Percentiles rank a stretch among this genome's conserved stretches.
phyloP scores from a whole-genome alignment of 2,797 vertebrate species.

The Neoniphon sammara region DNA sequence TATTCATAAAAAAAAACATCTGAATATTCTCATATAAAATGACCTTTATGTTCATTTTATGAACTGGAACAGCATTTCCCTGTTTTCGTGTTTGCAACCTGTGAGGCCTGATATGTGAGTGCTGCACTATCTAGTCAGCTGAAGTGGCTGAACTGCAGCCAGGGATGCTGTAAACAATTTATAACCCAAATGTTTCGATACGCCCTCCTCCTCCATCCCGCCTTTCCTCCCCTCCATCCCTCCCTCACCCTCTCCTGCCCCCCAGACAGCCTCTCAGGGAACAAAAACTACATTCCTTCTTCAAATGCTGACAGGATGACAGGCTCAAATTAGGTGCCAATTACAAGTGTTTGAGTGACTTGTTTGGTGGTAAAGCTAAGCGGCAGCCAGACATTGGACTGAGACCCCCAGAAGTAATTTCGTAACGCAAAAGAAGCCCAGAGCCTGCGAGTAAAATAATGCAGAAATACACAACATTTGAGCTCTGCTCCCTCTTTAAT shows the following conservation, averaged over 20 bases:
- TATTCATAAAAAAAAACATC: no score
- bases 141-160: constrained; percentile 8
- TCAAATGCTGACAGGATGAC: constrained; percentile 69
- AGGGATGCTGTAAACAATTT: constrained; percentile 21
- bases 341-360: constrained; percentile 74
- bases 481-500: constrained; percentile 49
- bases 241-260: constrained; percentile 12
- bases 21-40: neutral
- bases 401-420: constrained; percentile 79
- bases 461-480: constrained; percentile 54
- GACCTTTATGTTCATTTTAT: neutral
- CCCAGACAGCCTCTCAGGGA: constrained; percentile 36
- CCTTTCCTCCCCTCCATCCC: neutral
- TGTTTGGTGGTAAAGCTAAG: constrained; percentile 72
- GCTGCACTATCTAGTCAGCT: constrained; percentile 12
- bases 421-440: constrained; percentile 61
- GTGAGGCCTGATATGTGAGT: neutral
- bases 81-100: neutral
- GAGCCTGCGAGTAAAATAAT: constrained; percentile 49
- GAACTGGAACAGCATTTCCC: neutral
- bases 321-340: constrained; percentile 78
- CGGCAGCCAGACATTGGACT: constrained; percentile 75
- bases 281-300: constrained; percentile 57
- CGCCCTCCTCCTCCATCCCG: constrained; percentile 13
- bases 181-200: constrained; percentile 5